Evolutionary conservation across 2,888 invertebrate genomes (phyloP).

Genomic region (Tenthredo mesomela): DNA sequence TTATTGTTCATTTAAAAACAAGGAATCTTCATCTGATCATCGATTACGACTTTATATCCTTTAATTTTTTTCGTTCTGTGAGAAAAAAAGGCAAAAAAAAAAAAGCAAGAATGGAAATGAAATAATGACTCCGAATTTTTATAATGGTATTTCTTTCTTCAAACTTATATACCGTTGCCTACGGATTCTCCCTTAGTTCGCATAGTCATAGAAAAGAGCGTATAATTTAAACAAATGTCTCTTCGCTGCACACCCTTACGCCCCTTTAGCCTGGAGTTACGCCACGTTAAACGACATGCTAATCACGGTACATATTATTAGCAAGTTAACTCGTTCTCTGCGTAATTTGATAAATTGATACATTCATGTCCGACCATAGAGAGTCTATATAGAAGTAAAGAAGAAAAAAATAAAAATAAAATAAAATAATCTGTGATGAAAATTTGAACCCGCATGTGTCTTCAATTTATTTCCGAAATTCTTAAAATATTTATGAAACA

Average conservation of each 20-base stretch:
- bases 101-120: neutral
- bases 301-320: slow-evolving; percentile 61
- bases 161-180: neutral
- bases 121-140: neutral
- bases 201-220: slow-evolving; percentile 64
- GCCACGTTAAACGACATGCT: slow-evolving; percentile 74
- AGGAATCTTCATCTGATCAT: neutral
- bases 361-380: neutral
- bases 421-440: neutral
- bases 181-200: neutral
- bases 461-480: no score
- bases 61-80: neutral
- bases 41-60: neutral
- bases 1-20: neutral
- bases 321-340: neutral
- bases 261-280: slow-evolving; percentile 65
- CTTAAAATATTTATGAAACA: neutral
- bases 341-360: slow-evolving; percentile 17
- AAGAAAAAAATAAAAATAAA: neutral
- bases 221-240: slow-evolving; percentile 76
- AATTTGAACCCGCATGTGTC: neutral
- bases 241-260: slow-evolving; percentile 56
- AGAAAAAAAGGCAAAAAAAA: neutral
- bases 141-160: neutral
- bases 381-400: neutral